phyloP scores from a whole-genome alignment of 2,797 vertebrate species.

The Brachyalestes nurse region DNA sequence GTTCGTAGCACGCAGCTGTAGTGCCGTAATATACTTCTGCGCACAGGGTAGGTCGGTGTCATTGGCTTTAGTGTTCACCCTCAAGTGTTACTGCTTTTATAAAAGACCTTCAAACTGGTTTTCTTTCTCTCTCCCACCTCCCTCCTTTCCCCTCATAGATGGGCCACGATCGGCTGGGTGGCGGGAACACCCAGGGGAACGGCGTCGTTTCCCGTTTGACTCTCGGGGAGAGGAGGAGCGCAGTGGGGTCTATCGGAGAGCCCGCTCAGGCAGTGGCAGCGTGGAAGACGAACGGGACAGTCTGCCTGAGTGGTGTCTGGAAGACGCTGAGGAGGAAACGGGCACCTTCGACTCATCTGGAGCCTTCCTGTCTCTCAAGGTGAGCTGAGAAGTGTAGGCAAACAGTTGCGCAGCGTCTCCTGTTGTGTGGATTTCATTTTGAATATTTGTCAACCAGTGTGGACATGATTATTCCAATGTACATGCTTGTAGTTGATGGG shows the following conservation, averaged over 20 bases:
- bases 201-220: constrained; percentile 93
- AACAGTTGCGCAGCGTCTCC: not conserved
- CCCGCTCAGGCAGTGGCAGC: constrained; percentile 91
- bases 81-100: not conserved
- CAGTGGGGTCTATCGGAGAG: constrained; percentile 82
- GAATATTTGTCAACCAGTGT: too few relatives aligned
- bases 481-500: not conserved
- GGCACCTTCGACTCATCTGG: constrained; percentile 98
- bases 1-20: too few relatives aligned
- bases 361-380: constrained; percentile 95
- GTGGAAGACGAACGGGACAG: constrained; percentile 94
- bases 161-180: constrained; percentile 89
- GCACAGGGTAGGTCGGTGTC: too few relatives aligned
- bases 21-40: too few relatives aligned
- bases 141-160: constrained; percentile 70
- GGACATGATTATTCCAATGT: not conserved
- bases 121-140: not conserved
- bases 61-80: too few relatives aligned
- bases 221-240: constrained; percentile 96
- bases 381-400: constrained; percentile 58
- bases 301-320: constrained; percentile 97
- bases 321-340: constrained; percentile 97
- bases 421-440: not conserved
- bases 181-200: constrained; percentile 93
- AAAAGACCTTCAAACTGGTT: too few relatives aligned